Base-by-base conservation (phyloP, 2,113 vertebrate genomes). In the Corynorhinus townsendii region DNA sequence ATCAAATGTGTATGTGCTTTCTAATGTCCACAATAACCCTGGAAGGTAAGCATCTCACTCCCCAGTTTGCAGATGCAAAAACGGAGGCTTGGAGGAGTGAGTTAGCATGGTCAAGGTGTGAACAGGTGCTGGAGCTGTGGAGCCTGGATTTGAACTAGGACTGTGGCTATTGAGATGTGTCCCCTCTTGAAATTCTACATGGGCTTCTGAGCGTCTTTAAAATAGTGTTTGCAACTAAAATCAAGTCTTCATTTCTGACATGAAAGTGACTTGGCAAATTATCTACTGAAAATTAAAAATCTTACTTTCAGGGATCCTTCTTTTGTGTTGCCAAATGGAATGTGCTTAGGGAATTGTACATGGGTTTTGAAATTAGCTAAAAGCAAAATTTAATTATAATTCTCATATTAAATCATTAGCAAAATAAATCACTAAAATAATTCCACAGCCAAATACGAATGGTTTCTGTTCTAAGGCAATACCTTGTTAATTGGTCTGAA, bases 391-490 rank as follows among this genome's bases (percentile, higher is more conserved):
- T 85, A 75, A 91, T 84, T 82, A 80, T 43, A 86, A 92, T 86
- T 71, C 38, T 93, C 45, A 83, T 24, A 54, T 66, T 56, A 91
- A 89, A 86, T 68, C 69, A 69, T 68, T 59, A 85, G 28, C 79
- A 89, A 95, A 91, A 83, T 52, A 89, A 92, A 91, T 89, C 35
- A 71, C 28, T 62, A 38, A 73, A 54, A 47, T 81, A 83, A 95
- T 71, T 24, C 69, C 54, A 73, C 1, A 11, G 40, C 40, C 77
- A 86, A 90, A 71, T 47, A 90, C 3, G 80, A 92, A 90, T 33
- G 24, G 62, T 22, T 84, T 96, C 16, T 52, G 52, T 82, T 40
- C 56, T 73, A 81, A 82, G 88, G 38, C 52, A 45, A 75, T n/a
- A 54, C 19, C 64, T 91, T 4, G 7, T 38, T 88, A 22, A 95